Evolutionary conservation across 1,140 invertebrate species (phyloP), one percentile per base, ranked within the genome.

Genomic region (Hylaeus anthracinus): DNA sequence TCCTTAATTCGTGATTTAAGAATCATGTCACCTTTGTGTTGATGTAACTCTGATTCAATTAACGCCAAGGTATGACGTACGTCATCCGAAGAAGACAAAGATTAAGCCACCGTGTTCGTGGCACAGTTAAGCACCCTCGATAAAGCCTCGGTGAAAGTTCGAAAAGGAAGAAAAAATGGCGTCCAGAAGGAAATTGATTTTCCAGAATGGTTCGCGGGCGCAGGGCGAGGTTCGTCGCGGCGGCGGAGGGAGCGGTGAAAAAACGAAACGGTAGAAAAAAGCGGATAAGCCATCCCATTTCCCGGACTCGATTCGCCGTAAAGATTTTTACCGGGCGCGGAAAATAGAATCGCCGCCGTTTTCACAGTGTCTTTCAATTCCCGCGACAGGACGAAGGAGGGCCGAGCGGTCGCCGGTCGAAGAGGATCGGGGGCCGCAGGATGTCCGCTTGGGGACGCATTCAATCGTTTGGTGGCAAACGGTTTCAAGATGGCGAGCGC

Each of bases 361-460:
- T 82, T 79, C 74, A 80, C 65, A 73, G 72, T 63, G 64, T 45
- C 86, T 88, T 86, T 82, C 84, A 84, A 91, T 86, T 87, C 88
- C 80, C 84, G 85, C 58, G 84, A 69, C 75, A 37, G 53, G 48
- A 72, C 14, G 56, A 63, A 56, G 58, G 51, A 41, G 56, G 9
- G 53, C 53, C 37, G 5, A n/a, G 6, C 26, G 53, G 55, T 55
- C 51, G 72, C 60, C 51, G 63, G n/a, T 66, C 67, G 72, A 84
- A 74, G 75, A 84, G 72, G 72, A 74, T 81, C 69, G 78, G 73
- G 78, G 73, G 64, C 51, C 56, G 41, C 53, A 43, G 63, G 83
- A 86, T 86, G 84, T 86, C 84, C 85, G 85, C 85, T 86, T 86
- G 85, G 85, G 85, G 85, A 86, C 79, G 86, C 85, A 86, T 86